phyloP scores from a whole-genome alignment of 2,113 vertebrate species.

The Sminthopsis crassicaudata region DNA sequence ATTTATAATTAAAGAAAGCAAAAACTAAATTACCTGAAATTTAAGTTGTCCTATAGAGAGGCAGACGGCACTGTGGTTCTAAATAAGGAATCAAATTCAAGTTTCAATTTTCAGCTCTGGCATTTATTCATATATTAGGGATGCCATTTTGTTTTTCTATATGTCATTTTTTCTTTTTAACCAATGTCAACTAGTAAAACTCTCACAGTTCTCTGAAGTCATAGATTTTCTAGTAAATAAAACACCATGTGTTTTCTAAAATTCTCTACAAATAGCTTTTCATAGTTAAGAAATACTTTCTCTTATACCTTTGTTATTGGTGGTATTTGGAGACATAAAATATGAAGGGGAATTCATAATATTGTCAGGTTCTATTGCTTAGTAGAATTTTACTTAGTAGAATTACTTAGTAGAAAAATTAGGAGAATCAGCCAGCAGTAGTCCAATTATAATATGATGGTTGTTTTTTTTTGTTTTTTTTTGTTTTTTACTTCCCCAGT shows the following conservation, averaged over 20 bases:
- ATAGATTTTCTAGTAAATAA: neutral
- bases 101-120: constrained; percentile 6
- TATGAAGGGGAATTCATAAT: neutral
- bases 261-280: neutral
- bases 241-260: neutral
- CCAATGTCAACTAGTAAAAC: constrained; percentile 24
- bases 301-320: constrained; percentile 35
- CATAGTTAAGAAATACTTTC: constrained; percentile 9
- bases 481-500: constrained; percentile 77
- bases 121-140: neutral
- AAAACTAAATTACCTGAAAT: constrained; percentile 25
- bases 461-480: constrained; percentile 37
- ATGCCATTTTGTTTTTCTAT: neutral
- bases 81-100: constrained; percentile 43
- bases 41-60: constrained; percentile 40
- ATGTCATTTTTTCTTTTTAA: neutral
- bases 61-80: neutral
- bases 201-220: constrained; percentile 25
- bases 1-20: constrained; percentile 42
- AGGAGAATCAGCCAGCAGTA: constrained; percentile 16
- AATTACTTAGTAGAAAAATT: constrained; percentile 45
- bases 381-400: constrained; percentile 20
- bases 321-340: constrained; percentile 26
- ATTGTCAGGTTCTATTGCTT: constrained; percentile 20
- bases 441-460: constrained; percentile 46